Evolutionary conservation across 2,113 vertebrate genomes (phyloP).

Genomic region (Entomyzon cyanotis): DNA sequence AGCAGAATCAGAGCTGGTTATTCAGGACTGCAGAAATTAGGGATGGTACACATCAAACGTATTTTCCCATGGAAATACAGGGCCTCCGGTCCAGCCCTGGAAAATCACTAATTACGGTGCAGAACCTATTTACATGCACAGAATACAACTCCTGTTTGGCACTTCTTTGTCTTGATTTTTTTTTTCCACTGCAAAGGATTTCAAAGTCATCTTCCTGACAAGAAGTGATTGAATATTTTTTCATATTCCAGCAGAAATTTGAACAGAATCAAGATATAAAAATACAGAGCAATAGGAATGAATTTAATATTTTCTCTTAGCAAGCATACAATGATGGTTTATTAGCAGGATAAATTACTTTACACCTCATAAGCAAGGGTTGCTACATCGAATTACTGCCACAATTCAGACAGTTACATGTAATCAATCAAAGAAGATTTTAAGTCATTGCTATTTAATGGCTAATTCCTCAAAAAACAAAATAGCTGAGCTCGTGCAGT

Average conservation of each 20-base stretch:
- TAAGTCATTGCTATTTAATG: neutral
- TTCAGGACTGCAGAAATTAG: conserved; percentile 45
- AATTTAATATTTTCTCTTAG: neutral
- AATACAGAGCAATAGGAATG: neutral
- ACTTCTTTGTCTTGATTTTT: neutral
- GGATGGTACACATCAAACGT: conserved; percentile 46
- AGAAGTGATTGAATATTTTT: neutral
- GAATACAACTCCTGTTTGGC: neutral
- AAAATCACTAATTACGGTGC: conserved; percentile 36
- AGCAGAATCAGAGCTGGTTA: conserved; percentile 19
- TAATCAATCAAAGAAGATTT: conserved; percentile 47
- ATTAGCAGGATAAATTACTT: conserved; percentile 37
- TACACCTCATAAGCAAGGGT: neutral
- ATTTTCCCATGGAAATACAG: conserved; percentile 63
- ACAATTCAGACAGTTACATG: conserved; percentile 15
- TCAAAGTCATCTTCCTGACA: neutral
- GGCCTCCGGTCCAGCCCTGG: neutral
- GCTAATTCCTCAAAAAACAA: conserved; percentile 45
- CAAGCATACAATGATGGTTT: neutral
- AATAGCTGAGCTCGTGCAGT: neutral
- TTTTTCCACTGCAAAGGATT: neutral
- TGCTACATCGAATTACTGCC: neutral
- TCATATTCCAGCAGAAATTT: neutral
- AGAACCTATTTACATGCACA: conserved; percentile 14
- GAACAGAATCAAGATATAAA: neutral